These are phyloP conservation scores for Choreutis nemorana DNA, from an alignment of 2,888 invertebrate genomes.

Conservation along the genomic window DNA sequence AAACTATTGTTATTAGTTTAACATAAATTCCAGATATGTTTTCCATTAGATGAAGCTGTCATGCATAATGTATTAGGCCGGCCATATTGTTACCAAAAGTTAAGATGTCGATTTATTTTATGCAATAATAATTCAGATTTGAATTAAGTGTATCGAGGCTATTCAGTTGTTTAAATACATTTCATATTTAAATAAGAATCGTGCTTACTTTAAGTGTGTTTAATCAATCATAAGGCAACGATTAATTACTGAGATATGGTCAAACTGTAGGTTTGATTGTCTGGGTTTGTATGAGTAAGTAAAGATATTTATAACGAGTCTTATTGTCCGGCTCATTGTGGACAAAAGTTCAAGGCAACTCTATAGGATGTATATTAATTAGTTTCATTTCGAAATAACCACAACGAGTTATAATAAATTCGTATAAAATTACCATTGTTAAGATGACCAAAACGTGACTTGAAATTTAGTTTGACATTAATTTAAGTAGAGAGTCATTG, in stretches of 20 bases:
- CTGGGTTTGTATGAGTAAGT: conserved; percentile 31
- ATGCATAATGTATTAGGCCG: conserved; percentile 48
- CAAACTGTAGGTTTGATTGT: conserved; percentile 38
- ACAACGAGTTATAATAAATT: conserved; percentile 37
- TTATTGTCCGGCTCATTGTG: conserved; percentile 52
- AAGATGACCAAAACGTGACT: conserved; percentile 41
- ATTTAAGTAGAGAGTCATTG: conserved; percentile 16
- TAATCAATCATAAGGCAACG: conserved; percentile 64
- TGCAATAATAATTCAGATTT: conserved; percentile 57
- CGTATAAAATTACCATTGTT: conserved; percentile 30
- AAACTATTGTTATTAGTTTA: conserved; percentile 42
- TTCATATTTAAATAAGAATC: conserved; percentile 61
- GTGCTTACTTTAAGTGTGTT: conserved; percentile 58
- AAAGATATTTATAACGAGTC: conserved; percentile 46
- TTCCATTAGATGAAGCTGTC: conserved; percentile 33
- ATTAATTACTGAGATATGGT: conserved; percentile 63
- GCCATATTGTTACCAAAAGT: conserved; percentile 55
- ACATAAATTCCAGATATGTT: conserved; percentile 45
- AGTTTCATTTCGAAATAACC: conserved; percentile 44
- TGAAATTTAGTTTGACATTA: conserved; percentile 22
- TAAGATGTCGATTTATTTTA: conserved; percentile 42
- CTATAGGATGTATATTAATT: conserved; percentile 59
- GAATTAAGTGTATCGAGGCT: conserved; percentile 58
- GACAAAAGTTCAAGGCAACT: conserved; percentile 58
- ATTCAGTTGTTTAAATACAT: conserved; percentile 57